Evolutionary conservation across 2,888 invertebrate genomes (phyloP).

Genomic region (Tridacna gigas): DNA sequence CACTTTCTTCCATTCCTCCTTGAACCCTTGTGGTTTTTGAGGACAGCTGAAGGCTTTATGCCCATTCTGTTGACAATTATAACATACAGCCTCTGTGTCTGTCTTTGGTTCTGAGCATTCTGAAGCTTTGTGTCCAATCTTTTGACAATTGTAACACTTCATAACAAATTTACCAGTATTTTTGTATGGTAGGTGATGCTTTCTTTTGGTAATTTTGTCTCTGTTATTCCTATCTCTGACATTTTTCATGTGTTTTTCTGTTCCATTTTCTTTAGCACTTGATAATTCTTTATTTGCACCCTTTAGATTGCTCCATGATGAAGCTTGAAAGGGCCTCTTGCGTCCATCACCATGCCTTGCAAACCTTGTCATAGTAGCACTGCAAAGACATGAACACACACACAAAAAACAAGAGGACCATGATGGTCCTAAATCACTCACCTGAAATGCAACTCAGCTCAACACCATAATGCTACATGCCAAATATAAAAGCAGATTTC

Average conservation of each 20-base stretch:
- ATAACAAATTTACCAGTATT: conserved; percentile 1
- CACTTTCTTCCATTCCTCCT: conserved; percentile 61
- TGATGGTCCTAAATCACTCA: too few species aligned
- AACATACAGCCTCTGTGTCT: conserved; percentile 88
- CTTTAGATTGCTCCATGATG: conserved; percentile 71
- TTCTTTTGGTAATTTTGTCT: not conserved
- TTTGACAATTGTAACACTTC: conserved; percentile 31
- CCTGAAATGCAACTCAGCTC: too few species aligned
- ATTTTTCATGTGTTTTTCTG: not conserved
- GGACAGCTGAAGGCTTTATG: conserved; percentile 94
- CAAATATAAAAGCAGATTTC: too few species aligned
- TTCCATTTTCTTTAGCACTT: not conserved
- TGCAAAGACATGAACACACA: too few species aligned
- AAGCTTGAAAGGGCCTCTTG: conserved; percentile 69
- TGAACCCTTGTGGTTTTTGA: conserved; percentile 81
- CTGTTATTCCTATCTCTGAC: not conserved
- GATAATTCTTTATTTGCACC: not conserved
- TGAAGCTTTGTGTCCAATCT: conserved; percentile 25
- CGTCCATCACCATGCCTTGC: conserved; percentile 69
- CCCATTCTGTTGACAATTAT: conserved; percentile 91
- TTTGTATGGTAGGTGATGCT: conserved; percentile 23
- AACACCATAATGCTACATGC: too few species aligned
- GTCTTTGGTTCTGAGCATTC: conserved; percentile 1
- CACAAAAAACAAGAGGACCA: too few species aligned
- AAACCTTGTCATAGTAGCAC: conserved; percentile 73